Evolutionary conservation across 2,888 invertebrate species (phyloP), one percentile per base, ranked within the genome.

Genomic region (Caenorhabditis sinica): DNA sequence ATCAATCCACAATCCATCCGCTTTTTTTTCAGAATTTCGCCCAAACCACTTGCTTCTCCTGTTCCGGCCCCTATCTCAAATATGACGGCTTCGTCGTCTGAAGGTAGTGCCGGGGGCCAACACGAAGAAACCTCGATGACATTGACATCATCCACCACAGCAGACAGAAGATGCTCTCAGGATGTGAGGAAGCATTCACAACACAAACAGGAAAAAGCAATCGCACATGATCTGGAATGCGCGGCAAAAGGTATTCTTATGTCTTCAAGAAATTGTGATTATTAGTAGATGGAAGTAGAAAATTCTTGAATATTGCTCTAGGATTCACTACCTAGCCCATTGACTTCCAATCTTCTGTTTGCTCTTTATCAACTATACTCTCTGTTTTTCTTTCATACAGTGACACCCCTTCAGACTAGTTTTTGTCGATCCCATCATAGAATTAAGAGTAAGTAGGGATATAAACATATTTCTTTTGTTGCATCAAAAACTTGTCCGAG

Each of bases 221-320:
- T 83, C 28, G 80, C 81, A n/a, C 87, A 86, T 63, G 86, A 86
- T 71, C 85, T 87, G 72, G 87, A 87, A 69, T 68, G 56, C 11
- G 86, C 86, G n/a, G 66, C 81, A 1, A 87, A 87, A 82, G 86
- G 87, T 87, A 36, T 11, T 60, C 28, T 56, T 28, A 28, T 15
- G 28, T 13, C 4, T 28, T 25, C 25, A 13, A 6, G n/a, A 17
- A n/a, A n/a, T n/a, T n/a, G n/a, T n/a, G n/a, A n/a, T n/a, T n/a
- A n/a, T n/a, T n/a, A n/a, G n/a, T n/a, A n/a, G n/a, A n/a, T n/a
- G n/a, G n/a, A n/a, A n/a, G n/a, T n/a, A n/a, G n/a, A n/a, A n/a
- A n/a, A n/a, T n/a, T n/a, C n/a, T n/a, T n/a, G n/a, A n/a, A n/a
- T n/a, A n/a, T n/a, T n/a, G n/a, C n/a, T n/a, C n/a, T n/a, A 36